Evolutionary conservation across 1,140 invertebrate genomes (phyloP), one percentile per base, ranked within the genome.

Genomic region (Marisa cornuarietis): DNA sequence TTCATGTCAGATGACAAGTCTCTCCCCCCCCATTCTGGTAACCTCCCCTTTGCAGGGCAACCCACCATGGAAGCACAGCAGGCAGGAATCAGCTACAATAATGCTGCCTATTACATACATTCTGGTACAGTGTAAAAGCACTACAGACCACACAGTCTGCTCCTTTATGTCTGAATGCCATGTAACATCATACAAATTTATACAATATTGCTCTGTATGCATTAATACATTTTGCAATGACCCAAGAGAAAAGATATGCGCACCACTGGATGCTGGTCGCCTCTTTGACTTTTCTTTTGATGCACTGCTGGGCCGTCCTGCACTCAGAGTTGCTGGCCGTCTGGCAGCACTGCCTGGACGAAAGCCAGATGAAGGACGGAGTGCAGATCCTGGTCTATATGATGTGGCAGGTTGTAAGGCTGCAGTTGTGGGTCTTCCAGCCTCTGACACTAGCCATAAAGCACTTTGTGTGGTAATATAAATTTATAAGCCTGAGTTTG

Each of bases 321-420:
- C 79, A 20, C 82, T 84, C 66, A 83, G 83, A 49, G 87, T 83
- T 51, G 85, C 78, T 51, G 84, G 83, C 62, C 83, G 71, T 18
- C 66, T 65, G 52, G 82, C 69, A 11, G 84, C 82, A 51, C 85
- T 85, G 7, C 83, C 42, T 20, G 88, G 87, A 76, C 88, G 79
- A 73, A 86, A 89, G 22, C 86, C 88, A 73, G 89, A 86, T 14
- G 84, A 84, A 16, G 88, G 88, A 18, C 87, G 66, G 14, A 90
- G 80, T 63, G 88, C 85, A 65, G 89, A 88, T 16, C 88, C 89
- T 49, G 90, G 90, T 74, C 88, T 79, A 78, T 87, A 90, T 10
- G 85, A 81, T 62, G 87, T 85, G 54, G 87, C 84, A 18, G 88
- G 88, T 62, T 81, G 73, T 7, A 87, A 73, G 4, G 86, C 83